Percentiles rank a stretch among this genome's conserved stretches.
Conservation (phyloP, 2,797 vertebrate genomes). For the Hoplostethus mediterraneus region DNA sequence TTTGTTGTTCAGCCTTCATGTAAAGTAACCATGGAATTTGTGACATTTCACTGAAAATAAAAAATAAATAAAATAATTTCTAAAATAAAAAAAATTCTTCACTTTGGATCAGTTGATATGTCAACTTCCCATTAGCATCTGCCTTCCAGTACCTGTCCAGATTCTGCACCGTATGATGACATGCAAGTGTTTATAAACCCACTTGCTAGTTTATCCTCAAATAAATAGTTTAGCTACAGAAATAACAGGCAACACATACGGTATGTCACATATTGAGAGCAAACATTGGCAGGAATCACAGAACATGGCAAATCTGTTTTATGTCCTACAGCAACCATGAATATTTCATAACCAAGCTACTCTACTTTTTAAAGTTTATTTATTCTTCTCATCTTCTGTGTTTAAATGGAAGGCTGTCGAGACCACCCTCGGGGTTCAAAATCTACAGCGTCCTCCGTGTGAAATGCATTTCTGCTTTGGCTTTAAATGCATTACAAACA, state of each 20-base stretch:
- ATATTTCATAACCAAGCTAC: constrained; percentile 56
- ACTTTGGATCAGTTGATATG: constrained; percentile 18
- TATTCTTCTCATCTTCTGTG: constrained; percentile 59
- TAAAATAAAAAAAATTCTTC: background rate
- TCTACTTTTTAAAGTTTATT: constrained; percentile 57
- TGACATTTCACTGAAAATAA: constrained; percentile 9
- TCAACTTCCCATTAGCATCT: constrained; percentile 30
- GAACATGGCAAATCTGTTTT: constrained; percentile 16
- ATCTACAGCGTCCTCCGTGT: constrained; percentile 48
- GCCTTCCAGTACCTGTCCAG: constrained; percentile 1
- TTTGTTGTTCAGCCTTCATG: constrained; percentile 4
- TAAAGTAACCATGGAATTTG: background rate
- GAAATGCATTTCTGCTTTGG: constrained; percentile 59
- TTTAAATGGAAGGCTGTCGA: constrained; percentile 60
- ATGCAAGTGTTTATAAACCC: background rate
- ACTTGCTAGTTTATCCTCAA: no score
- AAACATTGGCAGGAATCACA: constrained; percentile 25
- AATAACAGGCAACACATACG: background rate
- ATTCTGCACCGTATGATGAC: constrained; percentile 10
- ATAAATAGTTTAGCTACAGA: constrained; percentile 7
- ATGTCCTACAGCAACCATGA: constrained; percentile 40
- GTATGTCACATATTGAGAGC: background rate
- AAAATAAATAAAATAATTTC: no score
- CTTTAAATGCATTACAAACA: constrained; percentile 61
- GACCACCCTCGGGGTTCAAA: constrained; percentile 53